phyloP scores from a whole-genome alignment of 2,888 invertebrate genomes.

The Cinara cedri region DNA sequence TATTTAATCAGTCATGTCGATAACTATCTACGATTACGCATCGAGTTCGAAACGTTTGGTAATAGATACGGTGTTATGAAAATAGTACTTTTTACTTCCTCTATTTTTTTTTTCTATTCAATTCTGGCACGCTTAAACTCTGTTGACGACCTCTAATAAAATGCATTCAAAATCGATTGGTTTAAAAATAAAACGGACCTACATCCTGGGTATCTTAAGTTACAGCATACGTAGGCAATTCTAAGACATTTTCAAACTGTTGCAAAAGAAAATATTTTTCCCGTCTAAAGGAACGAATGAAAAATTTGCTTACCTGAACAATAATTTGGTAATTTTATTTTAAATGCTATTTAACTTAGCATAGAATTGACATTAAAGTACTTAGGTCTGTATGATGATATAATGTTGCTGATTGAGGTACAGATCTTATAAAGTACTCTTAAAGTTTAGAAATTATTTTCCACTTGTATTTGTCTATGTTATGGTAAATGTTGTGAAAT shows the following conservation, averaged over 20 bases:
- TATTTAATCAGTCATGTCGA: background rate
- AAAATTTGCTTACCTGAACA: background rate
- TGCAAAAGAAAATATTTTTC: background rate
- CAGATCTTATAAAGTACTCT: no score
- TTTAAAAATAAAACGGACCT: conserved; percentile 16
- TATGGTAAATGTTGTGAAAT: no score
- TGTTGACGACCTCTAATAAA: background rate
- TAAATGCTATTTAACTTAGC: background rate
- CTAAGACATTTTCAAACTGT: background rate
- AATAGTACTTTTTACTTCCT: background rate
- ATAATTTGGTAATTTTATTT: background rate
- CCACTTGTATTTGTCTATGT: no score
- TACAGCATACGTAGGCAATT: background rate
- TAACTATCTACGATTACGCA: background rate
- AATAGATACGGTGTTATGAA: background rate
- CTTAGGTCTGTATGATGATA: no score
- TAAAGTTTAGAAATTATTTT: no score
- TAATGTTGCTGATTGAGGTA: no score
- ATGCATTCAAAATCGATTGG: conserved; percentile 7
- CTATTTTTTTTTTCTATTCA: background rate
- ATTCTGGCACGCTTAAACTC: conserved; percentile 9
- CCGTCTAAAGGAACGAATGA: background rate
- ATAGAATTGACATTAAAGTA: no score
- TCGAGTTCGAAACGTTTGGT: background rate
- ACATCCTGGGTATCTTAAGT: background rate